Evolutionary conservation across 2,113 vertebrate genomes (phyloP), one percentile per base, ranked within the genome.

Genomic region (Chroicocephalus ridibundus): DNA sequence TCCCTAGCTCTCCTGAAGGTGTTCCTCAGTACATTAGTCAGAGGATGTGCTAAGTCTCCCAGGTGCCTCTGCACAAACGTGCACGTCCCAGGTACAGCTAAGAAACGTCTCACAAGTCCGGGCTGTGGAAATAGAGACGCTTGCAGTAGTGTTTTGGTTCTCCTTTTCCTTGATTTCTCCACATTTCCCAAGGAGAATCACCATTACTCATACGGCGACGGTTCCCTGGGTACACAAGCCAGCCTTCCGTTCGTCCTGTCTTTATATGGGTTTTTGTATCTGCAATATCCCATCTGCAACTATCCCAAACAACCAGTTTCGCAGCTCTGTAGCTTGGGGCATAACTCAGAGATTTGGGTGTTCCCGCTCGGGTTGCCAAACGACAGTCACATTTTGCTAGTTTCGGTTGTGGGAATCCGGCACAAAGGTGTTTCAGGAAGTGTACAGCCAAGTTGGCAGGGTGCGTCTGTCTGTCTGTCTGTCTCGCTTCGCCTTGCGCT

Each of bases 401-500:
- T 92, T 86, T 90, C 55, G 38, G 24, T n/a, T 69, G 90, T 97
- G 97, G 94, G 92, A 96, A 81, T 40, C 46, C 60, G 24, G 82
- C 84, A 46, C 86, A 76, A 86, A 62, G 89, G 66, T 80, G 58
- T 57, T 96, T 49, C 88, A 70, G 93, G 90, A 95, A 57, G 60
- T 4, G 10, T 24, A 81, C 14, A 17, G 86, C 90, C 61, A 32
- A 82, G 52, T 44, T 2, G 34, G 69, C 65, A 81, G 92, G 93
- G 69, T 72, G 92, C 88, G 58, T 71, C 25, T 11, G 71, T 32
- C 82, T 64, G 84, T 18, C 87, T 82, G 88, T 29, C 81, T 92
- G 78, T 6, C 91, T 74, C n/a, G 52, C 82, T 95, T 93, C 3
- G 12, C 82, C 94, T 70, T 36, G 54, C 1, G 0, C 58, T 84